Evolutionary conservation across 2,113 vertebrate genomes (phyloP).

Genomic region (Epinephelus cyanopodus): DNA sequence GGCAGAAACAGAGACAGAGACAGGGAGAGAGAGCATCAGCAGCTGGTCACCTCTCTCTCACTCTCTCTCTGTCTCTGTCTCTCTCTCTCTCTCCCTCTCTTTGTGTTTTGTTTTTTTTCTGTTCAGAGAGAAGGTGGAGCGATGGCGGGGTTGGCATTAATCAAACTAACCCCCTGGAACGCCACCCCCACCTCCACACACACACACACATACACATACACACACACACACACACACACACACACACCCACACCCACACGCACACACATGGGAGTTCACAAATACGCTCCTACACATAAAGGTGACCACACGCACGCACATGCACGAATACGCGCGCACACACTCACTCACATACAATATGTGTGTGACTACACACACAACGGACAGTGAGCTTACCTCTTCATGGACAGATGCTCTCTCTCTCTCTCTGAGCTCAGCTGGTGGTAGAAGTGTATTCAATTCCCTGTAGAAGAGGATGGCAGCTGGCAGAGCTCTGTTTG

Average conservation of each 20-base stretch:
- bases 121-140: conserved; percentile 84
- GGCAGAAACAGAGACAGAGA: conserved; percentile 40
- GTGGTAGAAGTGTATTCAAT: conserved; percentile 66
- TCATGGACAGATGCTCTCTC: conserved; percentile 47
- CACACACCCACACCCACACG: conserved; percentile 14
- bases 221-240: conserved; percentile 12
- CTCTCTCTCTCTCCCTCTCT: conserved; percentile 37
- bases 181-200: background rate
- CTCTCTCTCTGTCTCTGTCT: conserved; percentile 24
- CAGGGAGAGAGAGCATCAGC: conserved; percentile 17
- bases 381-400: conserved; percentile 11
- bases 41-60: conserved; percentile 36
- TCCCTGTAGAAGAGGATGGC: conserved; percentile 69
- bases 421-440: conserved; percentile 73
- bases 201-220: conserved; percentile 14
- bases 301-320: conserved; percentile 25
- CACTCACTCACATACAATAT: background rate
- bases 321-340: conserved; percentile 7
- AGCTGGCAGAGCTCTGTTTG: conserved; percentile 73
- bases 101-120: conserved; percentile 83
- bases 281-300: background rate
- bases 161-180: conserved; percentile 86
- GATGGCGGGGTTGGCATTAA: conserved; percentile 89
- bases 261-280: conserved; percentile 14
- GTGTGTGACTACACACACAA: conserved; percentile 6